Evolutionary conservation across 2,113 vertebrate genomes (phyloP).

Genomic region (Puffinus mauretanicus): DNA sequence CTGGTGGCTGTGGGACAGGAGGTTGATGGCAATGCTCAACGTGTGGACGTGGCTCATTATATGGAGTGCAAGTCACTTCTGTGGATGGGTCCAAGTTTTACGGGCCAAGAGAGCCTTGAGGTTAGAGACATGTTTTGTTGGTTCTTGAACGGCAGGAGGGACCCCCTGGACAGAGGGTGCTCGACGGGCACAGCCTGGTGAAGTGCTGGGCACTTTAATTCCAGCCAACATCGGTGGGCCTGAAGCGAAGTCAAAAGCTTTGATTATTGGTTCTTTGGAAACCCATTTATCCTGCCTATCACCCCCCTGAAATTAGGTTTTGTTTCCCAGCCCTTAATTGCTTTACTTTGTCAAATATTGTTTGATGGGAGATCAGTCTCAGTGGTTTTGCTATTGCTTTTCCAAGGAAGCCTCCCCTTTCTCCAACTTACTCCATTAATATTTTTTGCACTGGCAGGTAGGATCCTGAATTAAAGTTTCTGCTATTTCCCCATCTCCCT

Average conservation of each 20-base stretch:
- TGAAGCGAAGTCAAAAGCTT: neutral
- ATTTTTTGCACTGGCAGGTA: conserved; percentile 34
- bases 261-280: conserved; percentile 8
- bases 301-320: neutral
- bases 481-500: neutral
- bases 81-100: neutral
- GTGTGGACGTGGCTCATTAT: neutral
- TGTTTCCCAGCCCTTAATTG: neutral
- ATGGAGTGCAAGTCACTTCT: neutral
- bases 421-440: conserved; percentile 9
- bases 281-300: neutral
- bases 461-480: conserved; percentile 20
- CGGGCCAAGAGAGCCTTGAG: neutral
- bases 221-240: neutral
- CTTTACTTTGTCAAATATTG: conserved; percentile 5
- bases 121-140: neutral
- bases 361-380: conserved; percentile 50
- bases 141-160: neutral
- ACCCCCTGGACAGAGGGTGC: neutral
- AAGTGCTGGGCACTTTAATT: neutral
- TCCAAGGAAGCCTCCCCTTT: neutral
- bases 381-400: neutral
- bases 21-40: neutral
- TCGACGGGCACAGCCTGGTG: neutral
- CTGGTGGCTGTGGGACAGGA: neutral